These are phyloP conservation scores for Ciconia maguari DNA, from an alignment of 2,113 vertebrate species.

Conservation along the genomic window DNA sequence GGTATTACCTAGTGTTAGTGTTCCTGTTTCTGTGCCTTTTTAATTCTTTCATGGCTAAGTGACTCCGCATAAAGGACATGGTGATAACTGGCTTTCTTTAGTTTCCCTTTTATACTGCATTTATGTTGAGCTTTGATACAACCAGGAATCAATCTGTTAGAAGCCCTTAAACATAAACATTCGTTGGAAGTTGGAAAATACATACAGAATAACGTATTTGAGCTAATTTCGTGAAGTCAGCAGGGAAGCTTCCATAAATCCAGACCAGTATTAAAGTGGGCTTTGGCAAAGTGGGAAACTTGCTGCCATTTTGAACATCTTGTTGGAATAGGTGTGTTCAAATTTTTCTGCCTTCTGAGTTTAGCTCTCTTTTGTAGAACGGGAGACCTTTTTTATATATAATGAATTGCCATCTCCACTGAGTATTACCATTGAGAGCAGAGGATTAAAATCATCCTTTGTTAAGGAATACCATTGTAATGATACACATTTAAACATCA, in stretches of 20 bases:
- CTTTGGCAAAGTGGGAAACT: neutral
- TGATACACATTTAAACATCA: conserved; percentile 67
- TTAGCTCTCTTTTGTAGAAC: neutral
- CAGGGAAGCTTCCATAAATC: neutral
- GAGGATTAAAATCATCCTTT: conserved; percentile 69
- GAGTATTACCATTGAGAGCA: conserved; percentile 31
- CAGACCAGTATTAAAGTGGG: neutral
- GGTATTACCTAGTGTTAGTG: neutral
- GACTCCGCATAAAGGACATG: neutral
- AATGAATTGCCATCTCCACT: neutral
- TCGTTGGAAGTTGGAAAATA: neutral
- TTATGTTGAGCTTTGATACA: neutral
- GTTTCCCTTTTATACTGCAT: neutral
- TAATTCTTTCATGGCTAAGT: neutral
- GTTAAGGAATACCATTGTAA: conserved; percentile 57
- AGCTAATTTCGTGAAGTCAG: neutral
- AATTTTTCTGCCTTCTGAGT: conserved; percentile 23
- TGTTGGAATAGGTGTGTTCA: neutral
- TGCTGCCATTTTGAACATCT: neutral
- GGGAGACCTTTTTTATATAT: neutral
- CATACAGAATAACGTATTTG: neutral
- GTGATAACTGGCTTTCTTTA: neutral
- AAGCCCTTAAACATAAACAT: neutral
- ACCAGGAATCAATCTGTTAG: neutral
- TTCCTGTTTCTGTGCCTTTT: neutral